Evolutionary conservation across 2,888 invertebrate genomes (phyloP).

Genomic region (Papilio gigon): DNA sequence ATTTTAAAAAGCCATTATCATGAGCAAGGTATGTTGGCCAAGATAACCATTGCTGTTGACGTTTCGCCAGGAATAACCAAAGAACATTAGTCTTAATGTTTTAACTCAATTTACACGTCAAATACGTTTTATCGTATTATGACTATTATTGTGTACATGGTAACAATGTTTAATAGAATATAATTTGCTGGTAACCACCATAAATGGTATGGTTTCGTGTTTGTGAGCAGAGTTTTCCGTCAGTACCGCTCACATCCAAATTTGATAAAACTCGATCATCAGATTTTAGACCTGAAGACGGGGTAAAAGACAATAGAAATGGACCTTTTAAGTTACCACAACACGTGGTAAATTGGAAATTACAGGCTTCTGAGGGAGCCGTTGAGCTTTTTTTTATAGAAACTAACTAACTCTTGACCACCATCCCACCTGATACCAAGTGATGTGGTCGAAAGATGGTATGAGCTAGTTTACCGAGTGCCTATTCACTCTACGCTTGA

Average conservation of each 20-base stretch:
- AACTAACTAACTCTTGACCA: too few relatives aligned
- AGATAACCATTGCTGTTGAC: slow-evolving; percentile 5
- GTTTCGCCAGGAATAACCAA: slow-evolving; percentile 2
- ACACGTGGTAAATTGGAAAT: too few relatives aligned
- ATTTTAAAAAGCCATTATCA: slow-evolving; percentile 3
- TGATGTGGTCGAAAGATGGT: too few relatives aligned
- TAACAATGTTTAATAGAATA: background rate
- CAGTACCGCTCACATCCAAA: background rate
- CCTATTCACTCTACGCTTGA: too few relatives aligned
- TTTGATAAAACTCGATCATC: background rate
- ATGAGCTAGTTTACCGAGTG: too few relatives aligned
- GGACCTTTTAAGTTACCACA: background rate
- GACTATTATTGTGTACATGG: background rate
- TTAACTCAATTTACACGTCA: slow-evolving; percentile 3
- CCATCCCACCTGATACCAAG: too few relatives aligned
- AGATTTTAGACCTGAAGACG: background rate
- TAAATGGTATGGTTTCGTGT: background rate
- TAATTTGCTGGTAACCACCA: background rate
- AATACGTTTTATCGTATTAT: slow-evolving; percentile 3
- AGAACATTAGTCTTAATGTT: slow-evolving; percentile 5
- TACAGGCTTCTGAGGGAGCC: too few relatives aligned
- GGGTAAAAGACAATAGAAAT: background rate
- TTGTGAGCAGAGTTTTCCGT: background rate
- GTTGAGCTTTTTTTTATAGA: too few relatives aligned
- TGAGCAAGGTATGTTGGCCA: slow-evolving; percentile 2